Conservation (phyloP, 2,113 vertebrate genomes). For the Candoia aspera region DNA sequence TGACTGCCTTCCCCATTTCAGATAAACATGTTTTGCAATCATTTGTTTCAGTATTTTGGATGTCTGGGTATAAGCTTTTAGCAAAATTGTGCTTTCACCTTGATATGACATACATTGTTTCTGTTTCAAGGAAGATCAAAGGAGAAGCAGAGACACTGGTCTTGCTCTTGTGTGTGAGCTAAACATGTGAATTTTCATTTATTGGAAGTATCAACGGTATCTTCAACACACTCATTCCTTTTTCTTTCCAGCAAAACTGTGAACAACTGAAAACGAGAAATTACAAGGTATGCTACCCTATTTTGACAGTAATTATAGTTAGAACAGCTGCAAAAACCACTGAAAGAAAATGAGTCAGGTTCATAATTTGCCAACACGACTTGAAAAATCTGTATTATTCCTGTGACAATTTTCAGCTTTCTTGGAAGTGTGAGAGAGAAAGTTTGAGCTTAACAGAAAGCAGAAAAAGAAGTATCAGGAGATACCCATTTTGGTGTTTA, state of each 20-base stretch:
- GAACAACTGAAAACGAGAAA: conserved; percentile 31
- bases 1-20: background rate
- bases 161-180: background rate
- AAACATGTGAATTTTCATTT: conserved; percentile 16
- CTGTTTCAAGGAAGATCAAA: conserved; percentile 9
- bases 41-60: background rate
- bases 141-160: background rate
- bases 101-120: background rate
- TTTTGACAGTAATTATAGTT: conserved; percentile 38
- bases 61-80: background rate
- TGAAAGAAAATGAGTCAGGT: conserved; percentile 38
- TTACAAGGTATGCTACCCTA: conserved; percentile 20
- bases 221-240: conserved; percentile 5
- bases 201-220: conserved; percentile 2
- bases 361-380: conserved; percentile 27
- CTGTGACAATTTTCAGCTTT: conserved; percentile 8
- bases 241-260: conserved; percentile 19
- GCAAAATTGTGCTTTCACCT: background rate
- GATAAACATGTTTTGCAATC: background rate
- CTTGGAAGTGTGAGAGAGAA: background rate
- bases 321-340: conserved; percentile 35
- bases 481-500: background rate
- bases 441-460: background rate
- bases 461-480: background rate
- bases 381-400: conserved; percentile 20